These are phyloP conservation scores for Calypte anna DNA, from an alignment of 2,113 vertebrate species.

Conservation along the genomic window DNA sequence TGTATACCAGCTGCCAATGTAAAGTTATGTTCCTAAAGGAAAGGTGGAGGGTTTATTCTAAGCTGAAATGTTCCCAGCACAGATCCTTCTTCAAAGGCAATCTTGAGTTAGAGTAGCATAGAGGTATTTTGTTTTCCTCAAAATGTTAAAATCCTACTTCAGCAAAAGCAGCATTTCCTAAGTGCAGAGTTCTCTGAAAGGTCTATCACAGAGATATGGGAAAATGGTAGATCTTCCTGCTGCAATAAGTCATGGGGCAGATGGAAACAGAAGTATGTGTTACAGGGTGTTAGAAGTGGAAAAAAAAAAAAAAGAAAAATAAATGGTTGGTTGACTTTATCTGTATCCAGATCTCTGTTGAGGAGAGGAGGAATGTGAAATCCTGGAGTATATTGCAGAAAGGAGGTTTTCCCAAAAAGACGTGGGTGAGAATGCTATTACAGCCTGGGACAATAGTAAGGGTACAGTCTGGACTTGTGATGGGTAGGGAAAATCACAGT, in stretches of 20 bases:
- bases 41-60: background rate
- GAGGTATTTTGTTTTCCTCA: background rate
- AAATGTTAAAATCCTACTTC: background rate
- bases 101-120: background rate
- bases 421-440: background rate
- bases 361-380: conserved; percentile 13
- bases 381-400: background rate
- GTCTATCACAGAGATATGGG: background rate
- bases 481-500: background rate
- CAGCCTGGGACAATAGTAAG: background rate
- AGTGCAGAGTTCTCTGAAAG: background rate
- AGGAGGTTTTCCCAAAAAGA: background rate
- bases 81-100: background rate
- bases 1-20: background rate
- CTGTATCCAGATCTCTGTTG: background rate
- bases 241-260: background rate
- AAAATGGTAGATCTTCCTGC: background rate
- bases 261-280: background rate
- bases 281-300: background rate
- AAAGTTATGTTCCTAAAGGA: background rate
- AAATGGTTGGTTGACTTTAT: background rate
- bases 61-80: background rate
- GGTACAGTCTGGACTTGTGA: background rate
- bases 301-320: background rate
- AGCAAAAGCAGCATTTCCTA: background rate